Conservation (phyloP, 35 echinoderm and acorn worm genomes). For the Diadema setosum region DNA sequence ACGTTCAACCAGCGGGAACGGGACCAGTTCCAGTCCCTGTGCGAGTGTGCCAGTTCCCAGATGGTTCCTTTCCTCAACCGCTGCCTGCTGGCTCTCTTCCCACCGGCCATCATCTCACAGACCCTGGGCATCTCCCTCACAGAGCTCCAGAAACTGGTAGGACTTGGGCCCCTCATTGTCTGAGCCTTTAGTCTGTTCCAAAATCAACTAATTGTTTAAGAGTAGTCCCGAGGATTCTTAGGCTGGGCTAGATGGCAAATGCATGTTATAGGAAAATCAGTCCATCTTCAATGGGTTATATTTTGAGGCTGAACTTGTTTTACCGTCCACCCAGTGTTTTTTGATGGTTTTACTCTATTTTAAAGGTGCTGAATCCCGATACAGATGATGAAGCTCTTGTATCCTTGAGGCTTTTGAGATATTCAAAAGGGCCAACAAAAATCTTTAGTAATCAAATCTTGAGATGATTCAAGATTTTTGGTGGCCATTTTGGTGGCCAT, state of each 20-base stretch:
- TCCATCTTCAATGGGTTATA: background rate
- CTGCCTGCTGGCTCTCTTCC: conserved; percentile 82
- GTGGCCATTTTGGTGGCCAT: too few relatives aligned
- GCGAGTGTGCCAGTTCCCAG: conserved; percentile 47
- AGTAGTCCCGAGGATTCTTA: too few relatives aligned
- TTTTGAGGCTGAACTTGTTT: background rate
- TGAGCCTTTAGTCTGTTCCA: background rate
- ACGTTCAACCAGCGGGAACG: conserved; percentile 81
- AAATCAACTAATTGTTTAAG: background rate
- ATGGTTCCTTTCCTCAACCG: conserved; percentile 75
- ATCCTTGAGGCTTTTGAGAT: too few relatives aligned
- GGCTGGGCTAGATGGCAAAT: too few relatives aligned
- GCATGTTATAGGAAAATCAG: background rate
- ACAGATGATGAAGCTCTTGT: too few relatives aligned
- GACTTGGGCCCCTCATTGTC: background rate
- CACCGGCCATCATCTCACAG: conserved; percentile 62
- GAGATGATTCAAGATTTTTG: too few relatives aligned
- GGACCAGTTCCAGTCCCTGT: conserved; percentile 61
- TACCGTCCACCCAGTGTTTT: background rate
- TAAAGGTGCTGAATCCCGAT: too few relatives aligned
- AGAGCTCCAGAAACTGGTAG: conserved; percentile 84
- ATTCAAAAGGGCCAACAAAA: too few relatives aligned
- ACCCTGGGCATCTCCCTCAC: conserved; percentile 56
- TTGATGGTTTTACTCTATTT: background rate
- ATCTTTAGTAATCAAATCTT: too few relatives aligned